These are phyloP conservation scores for Chiloscyllium plagiosum DNA, from an alignment of 2,113 vertebrate species.

Conservation along the genomic window DNA sequence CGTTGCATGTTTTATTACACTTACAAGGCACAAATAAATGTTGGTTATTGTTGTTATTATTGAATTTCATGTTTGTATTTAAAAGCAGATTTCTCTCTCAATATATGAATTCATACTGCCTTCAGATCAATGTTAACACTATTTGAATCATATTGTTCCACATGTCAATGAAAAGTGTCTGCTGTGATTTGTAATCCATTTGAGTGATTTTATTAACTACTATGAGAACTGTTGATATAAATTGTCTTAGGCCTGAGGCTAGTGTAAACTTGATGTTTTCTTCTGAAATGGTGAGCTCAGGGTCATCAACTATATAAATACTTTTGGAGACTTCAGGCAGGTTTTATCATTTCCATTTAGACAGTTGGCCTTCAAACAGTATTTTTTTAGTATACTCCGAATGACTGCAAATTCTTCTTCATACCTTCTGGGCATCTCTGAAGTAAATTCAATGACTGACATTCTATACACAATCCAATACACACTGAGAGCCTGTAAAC, in stretches of 20 bases:
- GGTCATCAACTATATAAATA: not conserved
- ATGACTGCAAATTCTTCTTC: not conserved
- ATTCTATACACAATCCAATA: not conserved
- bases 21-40: not conserved
- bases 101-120: no score
- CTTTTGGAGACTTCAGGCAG: not conserved
- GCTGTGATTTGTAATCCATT: constrained; percentile 21
- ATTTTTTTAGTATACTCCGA: not conserved
- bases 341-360: not conserved
- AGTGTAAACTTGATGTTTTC: not conserved
- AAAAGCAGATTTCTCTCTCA: not conserved
- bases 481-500: not conserved
- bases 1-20: not conserved
- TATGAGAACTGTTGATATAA: constrained; percentile 3
- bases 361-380: not conserved
- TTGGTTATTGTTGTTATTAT: not conserved
- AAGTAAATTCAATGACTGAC: not conserved
- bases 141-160: constrained; percentile 3
- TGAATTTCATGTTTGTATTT: not conserved
- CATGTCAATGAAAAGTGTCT: not conserved
- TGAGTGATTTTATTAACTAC: not conserved
- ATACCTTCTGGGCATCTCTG: not conserved
- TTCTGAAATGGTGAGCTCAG: constrained; percentile 2
- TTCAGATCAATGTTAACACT: not conserved
- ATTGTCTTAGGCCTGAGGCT: not conserved